phyloP scores from a whole-genome alignment of 1,140 invertebrate genomes.

The Lasioglossum baleicum region DNA sequence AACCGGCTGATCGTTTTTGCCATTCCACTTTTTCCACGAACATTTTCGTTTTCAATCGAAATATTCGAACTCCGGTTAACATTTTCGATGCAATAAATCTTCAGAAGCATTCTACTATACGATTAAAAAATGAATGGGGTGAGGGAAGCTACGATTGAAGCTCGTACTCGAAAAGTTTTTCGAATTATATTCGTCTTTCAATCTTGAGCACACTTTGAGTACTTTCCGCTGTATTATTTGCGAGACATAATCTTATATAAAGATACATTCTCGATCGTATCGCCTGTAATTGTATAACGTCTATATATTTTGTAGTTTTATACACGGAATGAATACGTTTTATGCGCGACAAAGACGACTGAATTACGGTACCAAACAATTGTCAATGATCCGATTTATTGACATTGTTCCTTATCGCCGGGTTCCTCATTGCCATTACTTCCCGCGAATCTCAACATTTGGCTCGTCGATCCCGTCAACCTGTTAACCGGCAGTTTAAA shows the following conservation, averaged over 20 bases:
- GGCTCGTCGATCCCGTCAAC: background rate
- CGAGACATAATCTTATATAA: conserved; percentile 30
- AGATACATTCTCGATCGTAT: conserved; percentile 44
- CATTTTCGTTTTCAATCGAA: no score
- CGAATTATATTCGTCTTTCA: conserved; percentile 7
- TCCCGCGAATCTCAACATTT: conserved; percentile 10
- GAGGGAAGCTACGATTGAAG: background rate
- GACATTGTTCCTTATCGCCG: conserved; percentile 57
- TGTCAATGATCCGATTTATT: conserved; percentile 12
- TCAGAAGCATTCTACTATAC: background rate
- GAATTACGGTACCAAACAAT: conserved; percentile 5
- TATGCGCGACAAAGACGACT: conserved; percentile 3
- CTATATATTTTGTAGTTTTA: conserved; percentile 37
- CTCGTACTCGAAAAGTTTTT: background rate
- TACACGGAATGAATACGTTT: conserved; percentile 27
- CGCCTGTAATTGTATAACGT: conserved; percentile 32
- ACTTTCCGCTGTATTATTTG: conserved; percentile 30
- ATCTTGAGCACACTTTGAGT: conserved; percentile 34
- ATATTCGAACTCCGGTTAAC: no score
- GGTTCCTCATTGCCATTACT: conserved; percentile 44
- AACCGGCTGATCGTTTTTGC: no score
- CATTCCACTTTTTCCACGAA: no score
- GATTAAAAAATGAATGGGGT: background rate
- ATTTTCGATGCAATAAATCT: background rate
- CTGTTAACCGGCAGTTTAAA: no score